Base-by-base conservation (phyloP, 2,888 invertebrate genomes). In the Toxonevra muliebris region DNA sequence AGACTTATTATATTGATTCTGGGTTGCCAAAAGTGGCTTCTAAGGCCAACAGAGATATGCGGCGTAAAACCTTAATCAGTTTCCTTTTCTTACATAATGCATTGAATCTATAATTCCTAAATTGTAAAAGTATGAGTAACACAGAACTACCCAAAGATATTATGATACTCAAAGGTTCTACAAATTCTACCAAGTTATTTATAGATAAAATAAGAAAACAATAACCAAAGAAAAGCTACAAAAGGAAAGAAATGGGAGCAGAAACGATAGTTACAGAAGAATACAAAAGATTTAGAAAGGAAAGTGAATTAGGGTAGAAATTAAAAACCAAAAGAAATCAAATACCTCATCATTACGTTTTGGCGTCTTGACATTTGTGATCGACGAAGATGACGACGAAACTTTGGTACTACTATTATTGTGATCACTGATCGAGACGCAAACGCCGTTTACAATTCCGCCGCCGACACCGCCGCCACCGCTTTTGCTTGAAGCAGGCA, bases 321-420 rank as follows among this genome's bases (percentile, higher is more conserved):
- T 41, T 40, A 43, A 57, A 68, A 57, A 64, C 48, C 17, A 55
- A 62, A 55, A 59, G 67, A 76, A 78, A 30, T 30, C 2, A 30
- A 30, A 30, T 81, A 82, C 82, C 81, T 82, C 81, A 76, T 79
- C 80, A 68, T 77, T 78, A 69, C 79, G 79, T 69, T 77, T 78
- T 10, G 75, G 61, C 19, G 68, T 17, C 66, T 19, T 11, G 10
- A 15, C 13, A 19, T 42, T 42, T 52, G n/a, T n/a, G 17, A 50
- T 30, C 45, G 45, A 17, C 2, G 57, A 54, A 40, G 19, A 41
- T 40, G 41, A 43, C 40, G 11, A 30, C 30, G 48, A 30, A 40
- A 59, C 55, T 15, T 30, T 54, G 40, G 48, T 19, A 40, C 15
- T 53, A 41, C 50, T 48, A 20, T 41, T 42, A 55, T 48, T 12